These are phyloP conservation scores for Dryococelus australis DNA, from an alignment of 2,888 invertebrate genomes.

Conservation along the genomic window DNA sequence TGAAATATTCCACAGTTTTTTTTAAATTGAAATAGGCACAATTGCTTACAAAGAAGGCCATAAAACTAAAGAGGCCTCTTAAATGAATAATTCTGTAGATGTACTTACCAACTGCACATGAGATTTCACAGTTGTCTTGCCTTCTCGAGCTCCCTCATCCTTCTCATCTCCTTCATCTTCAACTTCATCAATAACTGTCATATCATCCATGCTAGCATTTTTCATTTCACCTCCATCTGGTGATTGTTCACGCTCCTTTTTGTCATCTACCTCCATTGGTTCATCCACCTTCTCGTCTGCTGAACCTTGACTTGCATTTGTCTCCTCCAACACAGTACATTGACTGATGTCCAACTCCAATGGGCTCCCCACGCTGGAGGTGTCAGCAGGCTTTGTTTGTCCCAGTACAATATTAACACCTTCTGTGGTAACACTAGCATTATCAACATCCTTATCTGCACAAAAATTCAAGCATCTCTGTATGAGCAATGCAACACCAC, in stretches of 20 bases:
- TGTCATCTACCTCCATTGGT: background rate
- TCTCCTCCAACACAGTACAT: slow-evolving; percentile 13
- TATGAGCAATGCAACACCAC: too few relatives aligned
- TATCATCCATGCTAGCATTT: slow-evolving; percentile 45
- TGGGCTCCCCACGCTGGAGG: background rate
- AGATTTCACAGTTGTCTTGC: background rate
- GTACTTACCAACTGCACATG: background rate
- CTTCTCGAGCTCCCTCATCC: slow-evolving; percentile 46
- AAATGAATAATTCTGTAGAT: too few relatives aligned
- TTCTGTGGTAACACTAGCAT: too few relatives aligned
- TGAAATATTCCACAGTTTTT: too few relatives aligned
- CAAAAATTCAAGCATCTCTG: too few relatives aligned
- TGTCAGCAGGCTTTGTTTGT: background rate
- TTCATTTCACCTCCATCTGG: slow-evolving; percentile 17
- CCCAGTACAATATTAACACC: too few relatives aligned
- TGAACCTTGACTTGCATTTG: background rate
- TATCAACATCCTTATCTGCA: too few relatives aligned
- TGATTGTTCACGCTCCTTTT: slow-evolving; percentile 11
- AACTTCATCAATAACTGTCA: slow-evolving; percentile 52
- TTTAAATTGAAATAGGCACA: too few relatives aligned
- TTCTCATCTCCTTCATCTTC: slow-evolving; percentile 47
- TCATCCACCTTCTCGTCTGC: slow-evolving; percentile 20
- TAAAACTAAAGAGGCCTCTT: too few relatives aligned
- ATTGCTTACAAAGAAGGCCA: too few relatives aligned
- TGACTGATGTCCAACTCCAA: slow-evolving; percentile 26